Percentiles rank a stretch among this genome's conserved stretches.
Evolutionary conservation across 2,888 invertebrate genomes (phyloP).

Genomic region (Philereme transversata): DNA sequence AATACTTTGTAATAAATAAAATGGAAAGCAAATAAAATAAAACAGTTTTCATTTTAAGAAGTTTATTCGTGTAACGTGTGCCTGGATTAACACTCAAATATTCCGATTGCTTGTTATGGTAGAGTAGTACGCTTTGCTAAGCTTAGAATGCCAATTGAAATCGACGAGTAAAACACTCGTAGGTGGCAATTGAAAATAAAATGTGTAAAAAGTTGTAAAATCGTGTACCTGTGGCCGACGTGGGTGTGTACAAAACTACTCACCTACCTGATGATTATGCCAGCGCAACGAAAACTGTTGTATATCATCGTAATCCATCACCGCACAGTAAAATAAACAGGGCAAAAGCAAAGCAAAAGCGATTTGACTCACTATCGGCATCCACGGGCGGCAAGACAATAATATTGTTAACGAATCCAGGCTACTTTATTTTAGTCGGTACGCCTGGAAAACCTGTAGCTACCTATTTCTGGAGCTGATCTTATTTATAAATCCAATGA

Average conservation of each 20-base stretch:
- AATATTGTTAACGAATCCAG: conserved; percentile 84
- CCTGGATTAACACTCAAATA: conserved; percentile 9
- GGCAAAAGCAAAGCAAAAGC: conserved; percentile 61
- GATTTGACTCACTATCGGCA: conserved; percentile 57
- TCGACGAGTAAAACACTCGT: conserved; percentile 33
- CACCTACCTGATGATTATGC: conserved; percentile 91
- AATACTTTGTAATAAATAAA: neutral
- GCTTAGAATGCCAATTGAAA: conserved; percentile 24
- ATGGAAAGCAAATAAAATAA: conserved; percentile 10
- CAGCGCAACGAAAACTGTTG: conserved; percentile 94
- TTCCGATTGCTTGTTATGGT: conserved; percentile 5
- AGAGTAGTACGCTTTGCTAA: conserved; percentile 16
- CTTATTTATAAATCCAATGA: conserved; percentile 84
- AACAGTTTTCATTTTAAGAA: conserved; percentile 14
- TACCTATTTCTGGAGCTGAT: conserved; percentile 85
- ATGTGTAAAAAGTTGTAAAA: conserved; percentile 44
- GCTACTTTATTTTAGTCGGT: conserved; percentile 83
- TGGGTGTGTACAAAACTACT: conserved; percentile 69
- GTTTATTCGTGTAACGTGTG: conserved; percentile 8
- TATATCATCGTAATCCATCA: conserved; percentile 84
- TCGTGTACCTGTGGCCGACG: conserved; percentile 55
- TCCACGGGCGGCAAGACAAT: conserved; percentile 72
- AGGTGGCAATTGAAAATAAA: conserved; percentile 37
- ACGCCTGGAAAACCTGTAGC: conserved; percentile 85
- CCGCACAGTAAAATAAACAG: conserved; percentile 51